phyloP scores from a whole-genome alignment of 2,113 vertebrate species.

The Cyphomyrus discorhynchus region DNA sequence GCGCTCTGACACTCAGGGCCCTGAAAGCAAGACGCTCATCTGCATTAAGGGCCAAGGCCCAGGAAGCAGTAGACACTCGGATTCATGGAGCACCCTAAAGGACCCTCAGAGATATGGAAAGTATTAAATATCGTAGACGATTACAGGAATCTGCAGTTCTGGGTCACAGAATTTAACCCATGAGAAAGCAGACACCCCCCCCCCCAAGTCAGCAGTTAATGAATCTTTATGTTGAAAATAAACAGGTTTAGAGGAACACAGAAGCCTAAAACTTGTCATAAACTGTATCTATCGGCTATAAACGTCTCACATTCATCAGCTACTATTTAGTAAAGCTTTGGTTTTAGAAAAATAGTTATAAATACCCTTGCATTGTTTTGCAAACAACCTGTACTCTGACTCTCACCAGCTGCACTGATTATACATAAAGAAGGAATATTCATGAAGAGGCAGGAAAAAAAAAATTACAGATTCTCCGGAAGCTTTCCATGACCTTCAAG shows the following conservation, averaged over 20 bases:
- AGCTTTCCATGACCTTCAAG: neutral
- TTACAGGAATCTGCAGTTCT: neutral
- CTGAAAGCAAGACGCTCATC: neutral
- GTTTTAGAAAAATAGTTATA: neutral
- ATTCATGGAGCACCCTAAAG: neutral
- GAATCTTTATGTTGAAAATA: neutral
- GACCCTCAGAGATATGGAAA: neutral
- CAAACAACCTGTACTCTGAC: neutral
- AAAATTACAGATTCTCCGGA: neutral
- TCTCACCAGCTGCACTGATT: neutral
- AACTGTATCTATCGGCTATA: neutral
- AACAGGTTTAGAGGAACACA: neutral
- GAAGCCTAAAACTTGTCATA: neutral
- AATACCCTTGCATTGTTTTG: neutral
- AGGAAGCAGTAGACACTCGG: neutral
- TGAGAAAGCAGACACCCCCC: neutral
- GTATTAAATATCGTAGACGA: neutral
- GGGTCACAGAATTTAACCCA: neutral
- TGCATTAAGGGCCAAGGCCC: neutral
- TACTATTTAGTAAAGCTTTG: neutral
- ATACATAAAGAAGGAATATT: neutral
- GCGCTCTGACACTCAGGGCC: neutral
- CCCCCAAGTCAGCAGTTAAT: neutral
- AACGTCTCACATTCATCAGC: neutral
- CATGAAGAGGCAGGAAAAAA: neutral